phyloP scores from a whole-genome alignment of 2,113 vertebrate species.

The Gopherus flavomarginatus region DNA sequence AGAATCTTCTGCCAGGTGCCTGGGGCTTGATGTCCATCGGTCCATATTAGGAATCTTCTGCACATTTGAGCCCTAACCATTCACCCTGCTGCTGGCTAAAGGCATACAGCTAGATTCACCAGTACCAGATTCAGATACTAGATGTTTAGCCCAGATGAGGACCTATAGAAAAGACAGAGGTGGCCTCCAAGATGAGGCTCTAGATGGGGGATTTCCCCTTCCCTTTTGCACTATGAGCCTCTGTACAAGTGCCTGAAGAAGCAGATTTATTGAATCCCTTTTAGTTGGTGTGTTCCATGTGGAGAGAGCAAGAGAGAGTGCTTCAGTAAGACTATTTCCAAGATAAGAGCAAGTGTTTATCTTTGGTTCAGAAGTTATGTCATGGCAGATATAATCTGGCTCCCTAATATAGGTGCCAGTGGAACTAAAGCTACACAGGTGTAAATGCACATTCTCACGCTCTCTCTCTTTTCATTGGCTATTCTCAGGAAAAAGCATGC shows the following conservation, averaged over 20 bases:
- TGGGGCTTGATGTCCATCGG: too few relatives aligned
- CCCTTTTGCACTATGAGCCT: fast-evolving
- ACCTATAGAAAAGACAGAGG: too few relatives aligned
- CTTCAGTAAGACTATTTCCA: not conserved
- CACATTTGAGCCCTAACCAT: too few relatives aligned
- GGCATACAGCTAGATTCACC: too few relatives aligned
- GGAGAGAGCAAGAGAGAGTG: not conserved
- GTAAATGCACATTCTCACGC: not conserved
- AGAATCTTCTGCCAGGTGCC: too few relatives aligned
- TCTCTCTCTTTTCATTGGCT: fast-evolving
- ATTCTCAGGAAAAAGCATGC: not conserved
- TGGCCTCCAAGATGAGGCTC: too few relatives aligned
- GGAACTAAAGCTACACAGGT: not conserved
- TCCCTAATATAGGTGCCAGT: not conserved
- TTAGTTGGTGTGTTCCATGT: not conserved
- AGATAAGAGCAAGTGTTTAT: not conserved
- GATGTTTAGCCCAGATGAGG: too few relatives aligned
- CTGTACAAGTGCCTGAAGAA: not conserved
- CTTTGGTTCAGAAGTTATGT: too few relatives aligned
- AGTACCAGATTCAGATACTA: too few relatives aligned
- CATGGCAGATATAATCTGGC: fast-evolving
- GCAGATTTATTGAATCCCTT: not conserved
- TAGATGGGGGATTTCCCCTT: too few relatives aligned
- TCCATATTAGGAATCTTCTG: too few relatives aligned
- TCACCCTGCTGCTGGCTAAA: too few relatives aligned